Conservation (phyloP, 2,888 invertebrate genomes). For the Cotesia congregata region DNA sequence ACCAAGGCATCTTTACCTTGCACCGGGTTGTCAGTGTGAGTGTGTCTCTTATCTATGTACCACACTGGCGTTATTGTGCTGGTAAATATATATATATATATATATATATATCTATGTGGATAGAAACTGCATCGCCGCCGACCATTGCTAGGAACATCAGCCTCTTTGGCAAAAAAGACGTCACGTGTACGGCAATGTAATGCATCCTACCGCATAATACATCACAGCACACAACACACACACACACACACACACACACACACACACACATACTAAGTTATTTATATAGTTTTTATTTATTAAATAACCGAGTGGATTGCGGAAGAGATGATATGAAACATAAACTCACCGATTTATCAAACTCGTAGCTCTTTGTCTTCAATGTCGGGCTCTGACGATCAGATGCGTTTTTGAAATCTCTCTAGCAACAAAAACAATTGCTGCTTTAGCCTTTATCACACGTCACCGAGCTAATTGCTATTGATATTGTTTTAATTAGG, state of each 20-base stretch:
- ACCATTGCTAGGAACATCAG: conserved; percentile 48
- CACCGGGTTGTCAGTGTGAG: conserved; percentile 36
- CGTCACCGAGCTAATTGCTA: too few species aligned
- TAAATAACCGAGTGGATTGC: not conserved
- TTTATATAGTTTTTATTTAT: conserved; percentile 12
- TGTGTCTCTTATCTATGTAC: conserved; percentile 50
- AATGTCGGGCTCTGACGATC: conserved; percentile 53
- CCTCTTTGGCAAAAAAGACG: conserved; percentile 66
- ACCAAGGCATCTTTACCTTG: conserved; percentile 27
- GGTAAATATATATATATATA: conserved; percentile 42
- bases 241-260: conserved; percentile 22
- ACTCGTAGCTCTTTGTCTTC: conserved; percentile 52
- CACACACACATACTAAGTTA: conserved; percentile 8
- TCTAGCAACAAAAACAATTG: not conserved
- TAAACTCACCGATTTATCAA: conserved; percentile 55
- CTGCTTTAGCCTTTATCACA: too few species aligned
- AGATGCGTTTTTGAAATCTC: conserved; percentile 55
- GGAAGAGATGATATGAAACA: not conserved
- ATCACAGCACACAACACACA: conserved; percentile 49
- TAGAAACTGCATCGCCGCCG: conserved; percentile 43
- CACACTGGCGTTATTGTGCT: not conserved
- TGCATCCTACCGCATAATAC: conserved; percentile 56
- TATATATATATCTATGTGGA: conserved; percentile 36
- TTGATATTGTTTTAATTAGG: too few species aligned
- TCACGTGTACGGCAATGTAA: conserved; percentile 51